These are phyloP conservation scores for Aphelenchoides fujianensis DNA, from an alignment of 1,140 invertebrate species.

Conservation along the genomic window DNA sequence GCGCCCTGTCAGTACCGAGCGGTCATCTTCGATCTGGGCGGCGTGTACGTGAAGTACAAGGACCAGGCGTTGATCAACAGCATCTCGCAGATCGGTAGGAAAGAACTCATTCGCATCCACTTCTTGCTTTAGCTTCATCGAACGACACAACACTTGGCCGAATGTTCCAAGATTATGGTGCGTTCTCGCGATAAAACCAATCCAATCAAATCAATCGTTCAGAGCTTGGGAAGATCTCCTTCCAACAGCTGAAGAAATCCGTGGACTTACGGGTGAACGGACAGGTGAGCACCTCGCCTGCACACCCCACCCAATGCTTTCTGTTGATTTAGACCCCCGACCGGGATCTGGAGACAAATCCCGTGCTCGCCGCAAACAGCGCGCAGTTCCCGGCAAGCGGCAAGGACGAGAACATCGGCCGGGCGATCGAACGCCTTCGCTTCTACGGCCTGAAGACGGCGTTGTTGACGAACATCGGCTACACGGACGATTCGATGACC, in stretches of 20 bases:
- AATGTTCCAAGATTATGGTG: not conserved
- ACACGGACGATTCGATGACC: not conserved
- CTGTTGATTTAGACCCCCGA: not conserved
- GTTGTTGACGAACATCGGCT: slow-evolving; percentile 1
- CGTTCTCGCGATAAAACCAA: too few relatives aligned
- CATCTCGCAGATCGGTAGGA: not conserved
- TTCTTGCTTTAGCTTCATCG: slow-evolving; percentile 8
- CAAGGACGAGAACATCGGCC: not conserved
- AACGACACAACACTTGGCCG: slow-evolving; percentile 1
- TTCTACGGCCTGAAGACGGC: not conserved
- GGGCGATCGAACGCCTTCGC: not conserved
- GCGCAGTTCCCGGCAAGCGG: too few relatives aligned
- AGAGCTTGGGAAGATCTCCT: slow-evolving; percentile 7
- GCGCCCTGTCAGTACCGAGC: too few relatives aligned
- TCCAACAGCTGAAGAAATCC: not conserved
- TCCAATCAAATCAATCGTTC: too few relatives aligned
- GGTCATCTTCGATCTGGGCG: not conserved
- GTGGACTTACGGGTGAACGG: not conserved
- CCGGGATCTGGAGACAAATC: not conserved
- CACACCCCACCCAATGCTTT: too few relatives aligned
- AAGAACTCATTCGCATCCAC: too few relatives aligned
- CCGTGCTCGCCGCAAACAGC: too few relatives aligned
- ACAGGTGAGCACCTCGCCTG: too few relatives aligned
- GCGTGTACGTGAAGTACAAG: not conserved
- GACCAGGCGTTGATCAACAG: too few relatives aligned